Base-by-base conservation (phyloP, 2,888 invertebrate genomes). In the Thymelicus acteon region DNA sequence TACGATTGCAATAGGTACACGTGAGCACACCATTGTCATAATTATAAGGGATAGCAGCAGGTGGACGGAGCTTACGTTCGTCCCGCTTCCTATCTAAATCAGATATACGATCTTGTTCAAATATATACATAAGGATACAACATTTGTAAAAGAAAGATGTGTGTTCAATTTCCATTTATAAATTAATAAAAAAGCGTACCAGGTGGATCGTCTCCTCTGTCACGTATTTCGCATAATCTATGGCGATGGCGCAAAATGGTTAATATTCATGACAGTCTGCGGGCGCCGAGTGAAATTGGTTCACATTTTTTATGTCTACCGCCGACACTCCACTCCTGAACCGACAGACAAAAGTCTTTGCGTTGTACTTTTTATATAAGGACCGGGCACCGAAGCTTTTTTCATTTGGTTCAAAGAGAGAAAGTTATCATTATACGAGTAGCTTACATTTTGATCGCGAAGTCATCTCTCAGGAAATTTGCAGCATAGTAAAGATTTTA, bases 221-320 rank as follows among this genome's bases (percentile, higher is more conserved):
- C 7, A 44, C 44, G 70, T 78, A 76, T 63, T 61, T 72, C 37
- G 44, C 24, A 49, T 79, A 77, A 60, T 88, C 85, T 86, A 60
- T 81, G 84, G 44, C 74, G 75, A 74, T 78, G 82, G 82, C 86
- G 86, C 86, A 82, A 90, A 90, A 85, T 86, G 84, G 87, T 92
- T 91, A 92, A 92, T 92, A 92, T 92, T 92, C 91, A 92, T 91
- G 90, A 82, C 89, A 88, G 85, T 89, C 88, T 87, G 87, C 84
- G 87, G 87, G 87, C 85, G 84, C 83, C 85, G 84, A 89, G 86
- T 87, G 88, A 85, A 90, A 91, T 91, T 91, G 91, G 88, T 85
- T 87, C 90, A 86, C 88, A 90, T 91, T 92, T 92, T 91, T 92
- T 91, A 91, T 85, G 84, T 87, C 83, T 82, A 77, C 81, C 78